These are phyloP conservation scores for Nothocercus nigrocapillus DNA, from an alignment of 2,113 vertebrate species.

Conservation along the genomic window DNA sequence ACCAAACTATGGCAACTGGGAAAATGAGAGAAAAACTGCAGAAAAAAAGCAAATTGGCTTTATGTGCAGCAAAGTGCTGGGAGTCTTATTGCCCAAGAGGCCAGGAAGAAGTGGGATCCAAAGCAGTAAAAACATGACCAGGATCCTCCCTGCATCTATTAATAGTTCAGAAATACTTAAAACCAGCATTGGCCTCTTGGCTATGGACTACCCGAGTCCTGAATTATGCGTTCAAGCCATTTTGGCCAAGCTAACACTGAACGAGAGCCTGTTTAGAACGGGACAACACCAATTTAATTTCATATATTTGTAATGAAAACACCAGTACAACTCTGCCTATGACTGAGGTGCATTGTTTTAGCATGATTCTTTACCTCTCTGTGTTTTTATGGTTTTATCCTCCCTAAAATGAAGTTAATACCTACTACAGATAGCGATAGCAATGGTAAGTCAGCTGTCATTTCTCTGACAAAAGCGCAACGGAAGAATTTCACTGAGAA, in stretches of 20 bases:
- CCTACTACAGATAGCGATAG: neutral
- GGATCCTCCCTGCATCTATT: neutral
- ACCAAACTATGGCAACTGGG: neutral
- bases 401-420: neutral
- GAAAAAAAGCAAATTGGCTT: neutral
- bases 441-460: neutral
- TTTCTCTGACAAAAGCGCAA: neutral
- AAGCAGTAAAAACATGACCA: neutral
- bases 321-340: neutral
- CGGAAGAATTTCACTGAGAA: neutral
- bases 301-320: neutral
- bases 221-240: neutral
- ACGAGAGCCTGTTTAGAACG: neutral
- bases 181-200: neutral
- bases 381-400: neutral
- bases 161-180: neutral
- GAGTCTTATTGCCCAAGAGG: neutral
- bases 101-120: neutral
- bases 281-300: neutral
- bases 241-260: neutral
- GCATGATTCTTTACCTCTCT: neutral
- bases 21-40: neutral
- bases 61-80: neutral
- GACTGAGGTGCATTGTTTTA: neutral
- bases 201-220: neutral